Evolutionary conservation across 2,797 vertebrate genomes (phyloP), one percentile per base, ranked within the genome.

Genomic region (Octomys mimax): DNA sequence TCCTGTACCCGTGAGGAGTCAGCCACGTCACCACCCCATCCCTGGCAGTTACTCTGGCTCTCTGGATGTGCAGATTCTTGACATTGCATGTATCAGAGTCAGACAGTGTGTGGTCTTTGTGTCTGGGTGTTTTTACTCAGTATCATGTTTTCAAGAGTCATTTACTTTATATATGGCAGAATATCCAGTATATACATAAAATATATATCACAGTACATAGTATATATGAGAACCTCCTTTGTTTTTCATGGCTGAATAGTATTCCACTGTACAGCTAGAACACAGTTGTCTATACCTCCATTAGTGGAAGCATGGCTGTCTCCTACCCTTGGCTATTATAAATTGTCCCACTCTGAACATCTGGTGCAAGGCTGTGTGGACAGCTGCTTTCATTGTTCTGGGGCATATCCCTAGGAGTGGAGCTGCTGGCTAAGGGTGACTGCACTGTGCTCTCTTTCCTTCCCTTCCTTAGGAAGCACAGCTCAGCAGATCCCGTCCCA

Each of bases 181-280:
- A 33, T 33, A 68, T 26, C 26, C 4, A 68, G 33, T 19, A n/a
- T n/a, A n/a, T 57, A 49, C 49, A 49, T 49, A 49, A 8, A 57
- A 19, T 57, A 57, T 54, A 54, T 57, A 18, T 57, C 54, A 57
- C 19, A 19, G 11, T 1, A 0, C 2, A 12, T 16, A 19, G 14
- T 1, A 1, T 3, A 16, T 21, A 19, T 39, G 2, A 26, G 42
- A 0, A 7, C 10, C 22, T 4, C 21, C 0, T 8, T 31, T 59
- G 42, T 57, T 94, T 92, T 83, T 6, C 0, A 18, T 28, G 87
- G 52, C 31, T 1, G 7, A 83, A 6, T 57, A 3, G 42, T 92
- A 42, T 54, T 52, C 90, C 19, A 0, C 0, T 0, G 6, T 0
- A 0, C 4, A 39, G 14, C 1, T 2, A 19, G 52, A 31, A 6